A percentile compares a stretch with the other conserved stretches of the same genome.
Conservation (phyloP, 1,140 invertebrate genomes). For the Trissolcus basalis region DNA sequence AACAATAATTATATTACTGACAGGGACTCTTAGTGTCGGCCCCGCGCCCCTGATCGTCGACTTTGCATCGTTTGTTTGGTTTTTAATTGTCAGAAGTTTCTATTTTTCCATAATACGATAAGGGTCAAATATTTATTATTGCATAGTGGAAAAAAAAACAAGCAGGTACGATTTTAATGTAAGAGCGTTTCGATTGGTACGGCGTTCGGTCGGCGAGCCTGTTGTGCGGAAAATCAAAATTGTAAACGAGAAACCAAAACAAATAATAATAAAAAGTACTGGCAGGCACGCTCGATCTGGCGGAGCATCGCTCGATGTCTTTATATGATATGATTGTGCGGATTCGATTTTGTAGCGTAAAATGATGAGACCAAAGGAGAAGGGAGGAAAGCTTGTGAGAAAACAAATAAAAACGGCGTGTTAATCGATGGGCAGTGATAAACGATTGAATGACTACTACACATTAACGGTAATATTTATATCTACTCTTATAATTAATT, state of each 20-base stretch:
- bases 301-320: constrained; percentile 23
- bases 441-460: constrained; percentile 48
- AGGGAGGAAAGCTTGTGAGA: constrained; percentile 9
- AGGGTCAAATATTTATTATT: constrained; percentile 73
- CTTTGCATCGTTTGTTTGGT: constrained; percentile 73
- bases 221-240: constrained; percentile 31
- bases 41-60: constrained; percentile 61
- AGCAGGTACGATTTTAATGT: constrained; percentile 47
- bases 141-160: constrained; percentile 60
- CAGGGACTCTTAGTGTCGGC: constrained; percentile 47
- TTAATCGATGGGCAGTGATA: constrained; percentile 21
- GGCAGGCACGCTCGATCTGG: background rate
- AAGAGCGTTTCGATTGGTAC: constrained; percentile 30
- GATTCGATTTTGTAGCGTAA: constrained; percentile 28
- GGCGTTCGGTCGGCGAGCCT: constrained; percentile 10
- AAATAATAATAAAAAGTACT: constrained; percentile 24
- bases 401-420: constrained; percentile 30
- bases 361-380: constrained; percentile 20
- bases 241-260: constrained; percentile 1
- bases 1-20: constrained; percentile 29
- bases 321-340: constrained; percentile 35
- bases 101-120: constrained; percentile 76
- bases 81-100: constrained; percentile 76
- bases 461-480: constrained; percentile 61
- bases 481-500: constrained; percentile 58